Evolutionary conservation across 2,888 invertebrate species (phyloP).

Genomic region (Lasioglossum pauxillum): DNA sequence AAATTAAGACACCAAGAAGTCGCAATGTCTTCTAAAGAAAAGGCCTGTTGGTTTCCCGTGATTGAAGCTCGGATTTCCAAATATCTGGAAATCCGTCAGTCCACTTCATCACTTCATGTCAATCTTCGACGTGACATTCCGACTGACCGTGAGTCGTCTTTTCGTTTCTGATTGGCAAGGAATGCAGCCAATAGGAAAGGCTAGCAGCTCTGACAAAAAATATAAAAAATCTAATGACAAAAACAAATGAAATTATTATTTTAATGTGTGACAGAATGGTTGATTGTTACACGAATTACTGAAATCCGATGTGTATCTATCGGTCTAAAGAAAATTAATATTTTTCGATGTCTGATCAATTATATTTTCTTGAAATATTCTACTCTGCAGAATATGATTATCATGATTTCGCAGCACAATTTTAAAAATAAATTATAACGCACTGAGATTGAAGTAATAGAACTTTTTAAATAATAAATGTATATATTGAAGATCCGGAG

Average conservation of each 20-base stretch:
- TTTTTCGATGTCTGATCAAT: neutral
- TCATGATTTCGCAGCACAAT: neutral
- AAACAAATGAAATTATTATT: neutral
- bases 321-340: neutral
- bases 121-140: no score
- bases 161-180: neutral
- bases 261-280: neutral
- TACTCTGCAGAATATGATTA: no score
- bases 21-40: no score
- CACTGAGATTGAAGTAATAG: neutral
- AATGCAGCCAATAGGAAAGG: neutral
- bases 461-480: neutral
- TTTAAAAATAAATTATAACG: neutral
- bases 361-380: neutral
- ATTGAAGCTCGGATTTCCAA: no score
- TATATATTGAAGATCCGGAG: neutral
- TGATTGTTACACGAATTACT: neutral
- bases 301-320: neutral
- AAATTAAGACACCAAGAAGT: no score
- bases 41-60: no score
- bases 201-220: neutral
- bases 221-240: neutral
- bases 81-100: no score
- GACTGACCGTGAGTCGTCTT: no score
- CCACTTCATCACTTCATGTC: no score